phyloP scores from a whole-genome alignment of 2,797 vertebrate genomes.

The Gallinago nigripennis region DNA sequence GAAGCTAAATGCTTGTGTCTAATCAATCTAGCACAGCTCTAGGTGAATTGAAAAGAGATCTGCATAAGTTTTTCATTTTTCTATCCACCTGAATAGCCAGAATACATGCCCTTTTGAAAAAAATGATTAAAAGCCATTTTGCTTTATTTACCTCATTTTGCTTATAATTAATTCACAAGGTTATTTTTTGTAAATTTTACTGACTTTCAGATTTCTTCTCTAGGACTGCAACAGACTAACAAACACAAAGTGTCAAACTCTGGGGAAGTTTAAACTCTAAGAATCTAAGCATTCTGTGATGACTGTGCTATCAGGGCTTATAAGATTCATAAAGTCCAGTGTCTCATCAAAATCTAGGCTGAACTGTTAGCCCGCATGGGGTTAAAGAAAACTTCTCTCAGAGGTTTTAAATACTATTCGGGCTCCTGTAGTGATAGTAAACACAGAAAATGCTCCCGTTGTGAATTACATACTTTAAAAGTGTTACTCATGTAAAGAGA shows the following conservation, averaged over 20 bases:
- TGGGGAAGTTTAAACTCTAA: not conserved
- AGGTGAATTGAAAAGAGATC: not conserved
- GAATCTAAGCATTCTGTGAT: not conserved
- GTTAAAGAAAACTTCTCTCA: slow-evolving; percentile 45
- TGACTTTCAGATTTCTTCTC: not conserved
- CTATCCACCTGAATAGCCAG: not conserved
- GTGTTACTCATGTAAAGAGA: not conserved
- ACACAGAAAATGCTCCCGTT: slow-evolving; percentile 14
- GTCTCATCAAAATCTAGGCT: not conserved
- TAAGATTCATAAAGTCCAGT: not conserved
- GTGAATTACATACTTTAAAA: slow-evolving; percentile 36
- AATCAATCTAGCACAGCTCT: not conserved
- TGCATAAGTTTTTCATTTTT: not conserved
- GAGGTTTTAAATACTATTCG: not conserved
- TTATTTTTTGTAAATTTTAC: not conserved
- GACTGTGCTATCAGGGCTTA: not conserved
- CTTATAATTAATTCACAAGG: not conserved
- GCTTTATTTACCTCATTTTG: not conserved
- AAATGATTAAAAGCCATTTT: not conserved
- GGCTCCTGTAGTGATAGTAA: slow-evolving; percentile 15
- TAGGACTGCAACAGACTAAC: not conserved
- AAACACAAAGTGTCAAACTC: not conserved
- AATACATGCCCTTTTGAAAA: not conserved
- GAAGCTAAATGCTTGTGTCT: not conserved
- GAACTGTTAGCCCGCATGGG: not conserved